Evolutionary conservation across 2,797 vertebrate species (phyloP).

Genomic region (Neostethus bicornis): DNA sequence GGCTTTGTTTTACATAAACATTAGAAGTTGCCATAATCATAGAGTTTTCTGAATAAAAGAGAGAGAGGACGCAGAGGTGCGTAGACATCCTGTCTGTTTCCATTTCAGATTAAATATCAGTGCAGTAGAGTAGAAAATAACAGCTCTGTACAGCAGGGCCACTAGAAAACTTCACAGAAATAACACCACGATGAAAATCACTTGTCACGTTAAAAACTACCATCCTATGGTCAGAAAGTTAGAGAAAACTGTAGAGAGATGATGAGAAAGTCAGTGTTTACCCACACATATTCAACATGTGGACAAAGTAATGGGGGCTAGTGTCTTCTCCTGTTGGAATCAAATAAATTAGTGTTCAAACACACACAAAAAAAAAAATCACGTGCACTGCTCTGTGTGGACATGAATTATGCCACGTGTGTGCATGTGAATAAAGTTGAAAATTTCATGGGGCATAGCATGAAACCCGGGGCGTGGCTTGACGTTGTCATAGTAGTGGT

Average conservation of each 20-base stretch:
- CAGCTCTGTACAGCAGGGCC: conserved; percentile 68
- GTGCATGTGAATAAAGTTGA: conserved; percentile 97
- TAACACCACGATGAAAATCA: conserved; percentile 72
- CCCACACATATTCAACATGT: conserved; percentile 40
- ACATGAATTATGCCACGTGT: conserved; percentile 92
- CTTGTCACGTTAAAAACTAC: conserved; percentile 72
- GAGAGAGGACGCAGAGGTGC: conserved; percentile 15
- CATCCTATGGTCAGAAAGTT: conserved; percentile 49
- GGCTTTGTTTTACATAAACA: conserved; percentile 63
- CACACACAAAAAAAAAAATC: conserved; percentile 55
- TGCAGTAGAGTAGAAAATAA: conserved; percentile 72
- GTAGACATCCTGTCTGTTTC: conserved; percentile 34
- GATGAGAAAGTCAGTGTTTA: conserved; percentile 22
- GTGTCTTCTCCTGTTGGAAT: conserved; percentile 26
- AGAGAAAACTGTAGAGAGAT: conserved; percentile 19
- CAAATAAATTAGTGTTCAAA: conserved; percentile 19
- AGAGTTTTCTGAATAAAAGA: conserved; percentile 50
- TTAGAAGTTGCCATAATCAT: conserved; percentile 70
- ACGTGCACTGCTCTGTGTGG: conserved; percentile 90
- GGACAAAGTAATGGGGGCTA: conserved; percentile 21
- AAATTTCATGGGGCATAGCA: conserved; percentile 97
- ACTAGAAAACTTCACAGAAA: conserved; percentile 74
- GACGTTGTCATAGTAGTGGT: conserved; percentile 98
- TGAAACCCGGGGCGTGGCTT: conserved; percentile 98
- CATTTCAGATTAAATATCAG: conserved; percentile 50